Evolutionary conservation across 2,888 invertebrate genomes (phyloP).

Genomic region (Pardosa pseudoannulata): DNA sequence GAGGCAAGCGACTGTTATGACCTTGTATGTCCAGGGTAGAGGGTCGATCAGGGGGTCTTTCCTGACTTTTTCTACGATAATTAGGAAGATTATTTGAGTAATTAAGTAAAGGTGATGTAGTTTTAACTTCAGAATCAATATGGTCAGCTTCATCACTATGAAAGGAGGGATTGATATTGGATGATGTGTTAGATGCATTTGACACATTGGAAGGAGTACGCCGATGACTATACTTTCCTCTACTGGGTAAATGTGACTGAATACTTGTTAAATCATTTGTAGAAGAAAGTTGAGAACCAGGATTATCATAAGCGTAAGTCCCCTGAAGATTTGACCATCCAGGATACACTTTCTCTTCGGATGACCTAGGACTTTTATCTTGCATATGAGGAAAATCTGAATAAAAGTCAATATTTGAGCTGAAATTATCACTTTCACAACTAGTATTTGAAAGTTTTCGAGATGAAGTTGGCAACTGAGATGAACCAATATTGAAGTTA

Average conservation of each 20-base stretch:
- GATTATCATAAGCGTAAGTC: conserved; percentile 75
- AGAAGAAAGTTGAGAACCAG: conserved; percentile 59
- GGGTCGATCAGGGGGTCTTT: conserved; percentile 50
- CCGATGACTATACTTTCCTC: conserved; percentile 81
- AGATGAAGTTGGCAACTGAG: conserved; percentile 83
- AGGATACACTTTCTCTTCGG: conserved; percentile 70
- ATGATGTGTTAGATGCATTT: conserved; percentile 79
- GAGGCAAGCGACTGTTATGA: conserved; percentile 75
- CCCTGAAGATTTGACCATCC: conserved; percentile 75
- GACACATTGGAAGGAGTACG: conserved; percentile 88
- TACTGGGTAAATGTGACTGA: conserved; percentile 67
- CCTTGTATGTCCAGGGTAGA: conserved; percentile 55
- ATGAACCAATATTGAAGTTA: conserved; percentile 44
- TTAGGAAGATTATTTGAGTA: conserved; percentile 48
- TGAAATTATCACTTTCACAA: conserved; percentile 82
- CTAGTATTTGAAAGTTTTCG: conserved; percentile 84
- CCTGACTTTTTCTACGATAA: conserved; percentile 54
- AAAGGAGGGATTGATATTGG: conserved; percentile 83
- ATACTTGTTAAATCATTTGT: conserved; percentile 74
- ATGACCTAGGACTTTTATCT: conserved; percentile 32
- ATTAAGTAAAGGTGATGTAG: conserved; percentile 55
- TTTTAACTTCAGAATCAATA: conserved; percentile 43
- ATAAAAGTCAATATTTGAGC: conserved; percentile 53
- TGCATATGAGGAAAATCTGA: conserved; percentile 38
- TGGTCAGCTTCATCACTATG: conserved; percentile 82